Conservation (phyloP, 2,113 vertebrate species). For the Acrocephalus kingi region DNA sequence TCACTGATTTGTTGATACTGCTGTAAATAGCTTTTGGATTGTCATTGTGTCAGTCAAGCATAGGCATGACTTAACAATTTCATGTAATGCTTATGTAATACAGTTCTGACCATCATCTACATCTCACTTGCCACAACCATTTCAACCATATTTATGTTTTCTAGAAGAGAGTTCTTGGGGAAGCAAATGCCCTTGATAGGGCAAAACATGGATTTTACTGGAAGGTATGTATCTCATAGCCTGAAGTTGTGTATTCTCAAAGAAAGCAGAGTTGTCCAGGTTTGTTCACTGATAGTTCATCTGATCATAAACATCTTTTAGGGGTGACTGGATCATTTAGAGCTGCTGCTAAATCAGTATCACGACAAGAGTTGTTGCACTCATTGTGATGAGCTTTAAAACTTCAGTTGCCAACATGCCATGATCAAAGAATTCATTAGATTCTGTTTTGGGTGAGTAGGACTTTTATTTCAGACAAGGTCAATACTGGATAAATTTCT, state of each 20-base stretch:
- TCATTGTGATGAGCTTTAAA: background rate
- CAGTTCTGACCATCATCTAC: background rate
- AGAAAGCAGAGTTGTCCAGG: background rate
- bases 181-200: background rate
- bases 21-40: conserved; percentile 17
- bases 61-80: background rate
- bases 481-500: background rate
- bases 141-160: background rate
- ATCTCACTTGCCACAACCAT: background rate
- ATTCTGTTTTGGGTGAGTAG: background rate
- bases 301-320: background rate
- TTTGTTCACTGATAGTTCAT: background rate
- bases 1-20: background rate
- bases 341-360: background rate
- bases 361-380: background rate
- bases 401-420: background rate
- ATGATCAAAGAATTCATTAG: background rate
- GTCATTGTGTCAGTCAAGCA: background rate
- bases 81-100: conserved; percentile 9
- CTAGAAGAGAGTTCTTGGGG: background rate
- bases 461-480: background rate
- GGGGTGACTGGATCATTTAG: background rate
- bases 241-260: background rate
- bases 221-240: background rate
- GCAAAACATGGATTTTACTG: background rate